Evolutionary conservation across 2,113 vertebrate genomes (phyloP).

Genomic region (Rhabdornis inornatus): DNA sequence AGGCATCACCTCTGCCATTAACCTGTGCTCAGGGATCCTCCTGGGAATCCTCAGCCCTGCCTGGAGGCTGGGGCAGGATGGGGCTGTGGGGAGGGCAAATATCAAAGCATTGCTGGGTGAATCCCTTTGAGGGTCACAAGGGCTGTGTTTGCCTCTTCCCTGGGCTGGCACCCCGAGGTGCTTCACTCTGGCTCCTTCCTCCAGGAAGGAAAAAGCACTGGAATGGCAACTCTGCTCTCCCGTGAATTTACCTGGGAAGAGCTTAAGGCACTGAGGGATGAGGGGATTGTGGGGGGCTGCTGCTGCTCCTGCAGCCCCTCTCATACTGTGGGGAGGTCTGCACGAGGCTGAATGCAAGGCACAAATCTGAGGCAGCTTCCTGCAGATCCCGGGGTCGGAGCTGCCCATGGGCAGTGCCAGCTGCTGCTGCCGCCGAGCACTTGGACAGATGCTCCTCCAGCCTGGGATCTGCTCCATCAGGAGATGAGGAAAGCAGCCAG

Average conservation of each 20-base stretch:
- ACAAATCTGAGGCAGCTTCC: not conserved
- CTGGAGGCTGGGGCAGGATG: not conserved
- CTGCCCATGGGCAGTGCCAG: not conserved
- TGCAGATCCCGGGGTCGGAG: not conserved
- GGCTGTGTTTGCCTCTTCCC: not conserved
- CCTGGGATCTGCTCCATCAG: not conserved
- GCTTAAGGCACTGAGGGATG: fast-evolving
- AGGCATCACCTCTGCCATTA: not conserved
- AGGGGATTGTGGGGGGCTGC: not conserved
- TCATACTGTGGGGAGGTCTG: fast-evolving
- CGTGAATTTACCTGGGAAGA: fast-evolving
- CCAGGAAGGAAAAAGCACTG: fast-evolving
- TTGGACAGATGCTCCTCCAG: not conserved
- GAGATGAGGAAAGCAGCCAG: not conserved
- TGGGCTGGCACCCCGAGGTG: fast-evolving
- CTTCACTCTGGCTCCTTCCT: not conserved
- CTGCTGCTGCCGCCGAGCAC: not conserved
- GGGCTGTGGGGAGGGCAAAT: fast-evolving
- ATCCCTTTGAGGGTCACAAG: not conserved
- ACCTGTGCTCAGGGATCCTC: not conserved
- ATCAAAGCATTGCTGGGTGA: fast-evolving
- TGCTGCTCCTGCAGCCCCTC: not conserved
- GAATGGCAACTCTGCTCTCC: not conserved
- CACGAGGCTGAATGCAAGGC: fast-evolving
- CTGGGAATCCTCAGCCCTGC: not conserved